Evolutionary conservation across 1,140 invertebrate genomes (phyloP), one percentile per base, ranked within the genome.

Genomic region (Thereuonema tuberculata): DNA sequence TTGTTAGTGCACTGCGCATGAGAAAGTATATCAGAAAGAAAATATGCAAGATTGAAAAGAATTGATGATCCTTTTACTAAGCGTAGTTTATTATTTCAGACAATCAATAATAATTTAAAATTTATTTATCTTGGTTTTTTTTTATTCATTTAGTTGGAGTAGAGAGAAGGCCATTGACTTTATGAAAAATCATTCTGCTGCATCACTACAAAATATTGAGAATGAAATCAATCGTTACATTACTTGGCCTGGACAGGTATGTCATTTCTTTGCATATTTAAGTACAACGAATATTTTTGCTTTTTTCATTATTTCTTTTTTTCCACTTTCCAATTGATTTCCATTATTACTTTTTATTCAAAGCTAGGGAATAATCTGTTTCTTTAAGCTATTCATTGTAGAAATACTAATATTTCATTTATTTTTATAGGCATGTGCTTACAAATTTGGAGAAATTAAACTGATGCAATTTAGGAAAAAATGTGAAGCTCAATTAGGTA

Each of bases 401-500:
- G n/a, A n/a, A n/a, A n/a, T n/a, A 2, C 67, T 67, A 53, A 25
- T 56, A 58, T 12, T 3, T 23, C 12, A 17, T 58, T 46, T 50
- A 58, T 48, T 55, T 55, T 29, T 12, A 29, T 69, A 76, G 64
- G 77, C 76, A 1, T 70, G 72, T 46, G 70, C 72, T 3, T 78
- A 78, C 66, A 77, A 76, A 62, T 71, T 76, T 20, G 77, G 77
- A 1, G 69, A 77, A 61, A 59, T 77, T 3, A 75, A 75, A 65
- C 71, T 78, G 12, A 65, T 56, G 26, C 67, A 72, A 37, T 61
- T 78, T 5, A 62, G 75, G 24, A 59, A 62, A 31, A 70, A 63
- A 50, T 74, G 75, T 0, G 58, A 70, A 59, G 28, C 61, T 17
- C 61, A 56, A 54, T 63, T 78, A 20, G 75, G 75, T 57, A 61